Conservation (phyloP, 2,797 vertebrate genomes). For the Poeciliopsis gracilis region DNA sequence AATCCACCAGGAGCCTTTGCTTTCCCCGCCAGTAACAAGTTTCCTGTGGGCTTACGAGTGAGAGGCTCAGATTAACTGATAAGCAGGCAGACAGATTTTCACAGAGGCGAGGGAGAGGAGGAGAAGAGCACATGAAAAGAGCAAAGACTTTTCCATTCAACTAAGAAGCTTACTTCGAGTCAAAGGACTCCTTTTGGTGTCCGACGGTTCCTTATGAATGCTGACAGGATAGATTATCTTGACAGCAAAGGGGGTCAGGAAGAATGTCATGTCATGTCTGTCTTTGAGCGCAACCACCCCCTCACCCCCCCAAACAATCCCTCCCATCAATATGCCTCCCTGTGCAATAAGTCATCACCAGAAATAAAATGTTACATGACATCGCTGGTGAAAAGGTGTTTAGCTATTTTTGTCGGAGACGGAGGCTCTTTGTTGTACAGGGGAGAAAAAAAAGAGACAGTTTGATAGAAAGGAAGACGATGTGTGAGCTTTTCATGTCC, state of each 20-base stretch:
- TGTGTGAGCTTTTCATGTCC: neutral
- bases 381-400: conserved; percentile 29
- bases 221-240: conserved; percentile 73
- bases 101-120: conserved; percentile 27
- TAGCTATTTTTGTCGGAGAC: conserved; percentile 36
- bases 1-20: conserved; percentile 33
- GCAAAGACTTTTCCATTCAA: conserved; percentile 63
- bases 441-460: conserved; percentile 10
- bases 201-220: conserved; percentile 65
- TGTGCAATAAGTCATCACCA: conserved; percentile 37
- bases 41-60: conserved; percentile 23
- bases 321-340: conserved; percentile 40
- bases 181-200: conserved; percentile 56
- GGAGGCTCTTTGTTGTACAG: neutral
- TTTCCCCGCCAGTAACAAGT: conserved; percentile 21
- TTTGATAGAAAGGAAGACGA: conserved; percentile 19
- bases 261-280: conserved; percentile 62
- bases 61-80: conserved; percentile 58
- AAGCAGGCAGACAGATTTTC: conserved; percentile 43
- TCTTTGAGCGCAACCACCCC: conserved; percentile 50
- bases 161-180: conserved; percentile 71
- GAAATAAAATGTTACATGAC: conserved; percentile 43
- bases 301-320: conserved; percentile 33
- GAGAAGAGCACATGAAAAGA: conserved; percentile 53
- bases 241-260: conserved; percentile 65